Base-by-base conservation (phyloP, 37 sponge, comb jelly and placozoan species). In the Axinella damicornis region DNA sequence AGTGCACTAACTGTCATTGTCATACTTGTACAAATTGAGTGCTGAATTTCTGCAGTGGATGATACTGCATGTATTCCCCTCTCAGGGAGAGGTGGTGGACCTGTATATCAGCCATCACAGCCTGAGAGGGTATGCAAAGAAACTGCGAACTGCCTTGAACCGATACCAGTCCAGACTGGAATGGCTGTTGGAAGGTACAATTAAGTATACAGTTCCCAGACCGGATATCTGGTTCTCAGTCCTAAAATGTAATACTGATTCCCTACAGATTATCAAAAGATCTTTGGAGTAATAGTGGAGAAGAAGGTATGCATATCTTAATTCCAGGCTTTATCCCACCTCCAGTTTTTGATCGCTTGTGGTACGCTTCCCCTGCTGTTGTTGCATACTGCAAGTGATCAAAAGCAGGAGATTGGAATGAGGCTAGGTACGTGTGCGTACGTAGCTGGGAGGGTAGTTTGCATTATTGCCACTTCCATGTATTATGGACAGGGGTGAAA, bases 41-140 rank as follows among this genome's bases (percentile, higher is more conserved):
- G 57, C n/a, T n/a, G n/a, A n/a, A n/a, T n/a, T n/a, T n/a, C n/a
- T n/a, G n/a, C n/a, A 14, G 63, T 11, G 63, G 63, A 25, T 5
- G 11, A 25, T 6, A 61, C 11, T 22, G 5, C 25, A 61, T 61
- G n/a, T n/a, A n/a, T n/a, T n/a, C n/a, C n/a, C 5, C 2, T 27
- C 11, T 61, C 30, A 83, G 84, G 84, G 84, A 53, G 67, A 83
- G 32, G 66, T 83, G 13, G 73, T 74, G 25, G 75, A 73, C 14
- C 53, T 83, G 41, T 54, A 56, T 30, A 55, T 73, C 24, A 53
- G 53, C 53, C 56, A 40, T 28, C 38, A 74, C 22, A 66, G 55
- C 20, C 71, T 86, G 52, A 86, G 58, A 41, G 24, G 20, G 5
- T 78, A 71, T 28, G 58, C 13, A 17, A 16, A 16, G 21, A 38